Evolutionary conservation across 2,797 vertebrate species (phyloP).

Genomic region (Taeniopygia guttata): DNA sequence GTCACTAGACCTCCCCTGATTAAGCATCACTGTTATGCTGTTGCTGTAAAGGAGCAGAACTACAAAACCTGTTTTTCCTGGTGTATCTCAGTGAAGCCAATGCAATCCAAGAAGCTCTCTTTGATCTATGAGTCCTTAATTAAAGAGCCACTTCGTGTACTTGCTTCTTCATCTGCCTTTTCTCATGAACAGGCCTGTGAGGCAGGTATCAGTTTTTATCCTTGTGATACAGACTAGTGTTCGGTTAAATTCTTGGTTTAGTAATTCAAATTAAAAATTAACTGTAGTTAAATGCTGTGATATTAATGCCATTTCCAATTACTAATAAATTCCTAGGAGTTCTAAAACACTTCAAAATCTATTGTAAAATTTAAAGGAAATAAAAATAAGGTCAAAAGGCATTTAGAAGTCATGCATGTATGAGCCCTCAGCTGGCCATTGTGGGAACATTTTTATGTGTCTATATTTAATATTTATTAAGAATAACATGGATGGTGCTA

Average conservation of each 20-base stretch:
- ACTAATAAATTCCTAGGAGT: background rate
- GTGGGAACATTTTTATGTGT: background rate
- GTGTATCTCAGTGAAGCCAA: background rate
- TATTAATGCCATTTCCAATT: background rate
- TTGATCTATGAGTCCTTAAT: conserved; percentile 54
- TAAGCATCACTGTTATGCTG: conserved; percentile 68
- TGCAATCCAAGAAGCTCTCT: conserved; percentile 18
- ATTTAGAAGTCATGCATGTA: background rate
- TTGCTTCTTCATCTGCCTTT: background rate
- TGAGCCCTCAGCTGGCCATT: background rate
- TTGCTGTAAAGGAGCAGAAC: conserved; percentile 65
- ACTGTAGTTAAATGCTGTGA: background rate
- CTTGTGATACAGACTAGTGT: background rate
- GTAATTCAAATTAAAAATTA: background rate
- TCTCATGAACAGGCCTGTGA: background rate
- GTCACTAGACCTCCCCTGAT: conserved; percentile 73
- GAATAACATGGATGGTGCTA: background rate
- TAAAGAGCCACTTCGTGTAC: conserved; percentile 14
- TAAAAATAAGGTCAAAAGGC: background rate
- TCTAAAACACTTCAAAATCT: background rate
- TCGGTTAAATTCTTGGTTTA: background rate
- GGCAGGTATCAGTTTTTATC: background rate
- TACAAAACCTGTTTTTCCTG: conserved; percentile 55
- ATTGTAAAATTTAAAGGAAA: background rate
- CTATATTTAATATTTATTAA: background rate